Evolutionary conservation across 53 echinoderm and acorn worm species (phyloP).

Genomic region (Holothuria leucospilota): DNA sequence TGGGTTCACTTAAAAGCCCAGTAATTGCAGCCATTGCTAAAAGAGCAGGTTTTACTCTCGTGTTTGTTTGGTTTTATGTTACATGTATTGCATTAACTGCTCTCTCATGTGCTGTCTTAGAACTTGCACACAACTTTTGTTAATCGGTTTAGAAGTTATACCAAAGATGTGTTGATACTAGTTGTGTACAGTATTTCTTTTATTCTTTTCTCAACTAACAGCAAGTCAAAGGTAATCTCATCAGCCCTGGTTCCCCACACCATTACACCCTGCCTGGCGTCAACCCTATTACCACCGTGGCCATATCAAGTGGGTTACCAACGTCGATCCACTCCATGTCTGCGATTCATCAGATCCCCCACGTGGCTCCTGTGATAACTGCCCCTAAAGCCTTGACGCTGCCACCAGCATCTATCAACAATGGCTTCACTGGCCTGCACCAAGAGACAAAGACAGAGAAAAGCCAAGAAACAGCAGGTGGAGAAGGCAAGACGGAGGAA

Average conservation of each 20-base stretch:
- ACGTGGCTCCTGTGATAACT: slow-evolving; percentile 82
- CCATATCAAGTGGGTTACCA: slow-evolving; percentile 34
- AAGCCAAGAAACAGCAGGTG: background rate
- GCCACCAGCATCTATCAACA: slow-evolving; percentile 70
- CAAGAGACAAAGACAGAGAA: slow-evolving; percentile 8
- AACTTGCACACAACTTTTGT: too few species aligned
- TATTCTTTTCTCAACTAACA: slow-evolving; percentile 9
- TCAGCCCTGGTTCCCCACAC: slow-evolving; percentile 84
- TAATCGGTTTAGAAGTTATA: too few species aligned
- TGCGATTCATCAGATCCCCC: slow-evolving; percentile 40
- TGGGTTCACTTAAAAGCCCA: too few species aligned
- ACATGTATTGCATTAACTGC: too few species aligned
- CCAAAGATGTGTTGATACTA: too few species aligned
- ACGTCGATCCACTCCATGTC: slow-evolving; percentile 14
- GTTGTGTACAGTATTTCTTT: too few species aligned
- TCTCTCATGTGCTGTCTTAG: too few species aligned
- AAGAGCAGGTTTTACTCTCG: too few species aligned
- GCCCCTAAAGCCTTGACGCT: slow-evolving; percentile 71
- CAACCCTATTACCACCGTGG: slow-evolving; percentile 28
- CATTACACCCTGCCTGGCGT: slow-evolving; percentile 28
- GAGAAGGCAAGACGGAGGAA: background rate
- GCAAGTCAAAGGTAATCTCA: slow-evolving; percentile 86
- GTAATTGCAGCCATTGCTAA: too few species aligned
- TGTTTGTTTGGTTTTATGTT: too few species aligned
- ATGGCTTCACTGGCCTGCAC: slow-evolving; percentile 60